phyloP scores from a whole-genome alignment of 2,888 invertebrate genomes.

The Athalia rosae region DNA sequence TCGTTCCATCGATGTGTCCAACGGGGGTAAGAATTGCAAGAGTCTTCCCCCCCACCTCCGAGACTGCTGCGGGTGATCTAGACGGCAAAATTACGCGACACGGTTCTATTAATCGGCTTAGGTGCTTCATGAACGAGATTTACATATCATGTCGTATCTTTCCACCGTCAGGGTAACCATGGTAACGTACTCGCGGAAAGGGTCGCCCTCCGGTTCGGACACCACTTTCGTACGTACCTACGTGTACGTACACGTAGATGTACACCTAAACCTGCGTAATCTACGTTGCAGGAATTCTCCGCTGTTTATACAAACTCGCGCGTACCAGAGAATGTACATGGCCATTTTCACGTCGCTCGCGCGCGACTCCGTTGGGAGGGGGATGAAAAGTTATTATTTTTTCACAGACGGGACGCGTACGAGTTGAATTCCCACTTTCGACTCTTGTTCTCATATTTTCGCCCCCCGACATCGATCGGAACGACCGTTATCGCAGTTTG shows the following conservation, averaged over 20 bases:
- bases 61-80: no score
- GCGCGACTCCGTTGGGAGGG: neutral
- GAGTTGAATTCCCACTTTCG: no score
- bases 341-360: no score
- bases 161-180: conserved; percentile 47
- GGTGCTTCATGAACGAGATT: conserved; percentile 47
- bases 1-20: no score
- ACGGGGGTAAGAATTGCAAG: no score
- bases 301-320: conserved; percentile 19
- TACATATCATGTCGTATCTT: conserved; percentile 56
- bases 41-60: no score
- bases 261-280: conserved; percentile 17
- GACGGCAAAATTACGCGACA: conserved; percentile 2
- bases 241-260: neutral
- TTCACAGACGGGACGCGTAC: no score
- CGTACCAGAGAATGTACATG: neutral
- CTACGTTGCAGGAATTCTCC: conserved; percentile 14
- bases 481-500: no score
- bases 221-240: neutral
- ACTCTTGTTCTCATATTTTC: no score
- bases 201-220: conserved; percentile 38
- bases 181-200: conserved; percentile 46
- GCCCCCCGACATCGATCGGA: no score
- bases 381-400: neutral
- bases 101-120: conserved; percentile 42